phyloP scores from a whole-genome alignment of 2,113 vertebrate species.

The Castor canadensis region DNA sequence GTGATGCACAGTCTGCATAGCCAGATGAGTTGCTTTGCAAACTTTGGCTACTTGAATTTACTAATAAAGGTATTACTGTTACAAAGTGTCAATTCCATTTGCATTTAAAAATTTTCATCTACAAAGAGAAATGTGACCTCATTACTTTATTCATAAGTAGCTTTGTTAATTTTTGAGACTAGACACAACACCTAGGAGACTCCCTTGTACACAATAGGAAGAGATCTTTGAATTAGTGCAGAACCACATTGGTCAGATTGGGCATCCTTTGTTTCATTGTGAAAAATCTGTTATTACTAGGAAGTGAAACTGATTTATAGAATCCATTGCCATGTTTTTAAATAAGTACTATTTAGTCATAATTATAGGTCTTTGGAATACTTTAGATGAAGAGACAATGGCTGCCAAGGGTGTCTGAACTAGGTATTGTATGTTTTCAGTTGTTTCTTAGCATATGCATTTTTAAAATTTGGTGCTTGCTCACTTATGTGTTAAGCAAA shows the following conservation, averaged over 20 bases:
- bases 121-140: not conserved
- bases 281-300: not conserved
- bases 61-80: not conserved
- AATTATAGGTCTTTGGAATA: conserved; percentile 7
- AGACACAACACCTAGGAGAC: not conserved
- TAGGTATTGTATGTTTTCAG: not conserved
- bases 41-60: conserved; percentile 14
- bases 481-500: not conserved
- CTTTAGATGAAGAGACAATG: not conserved
- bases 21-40: not conserved
- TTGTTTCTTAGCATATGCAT: not conserved
- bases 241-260: conserved; percentile 7
- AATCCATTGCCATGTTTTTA: conserved; percentile 24
- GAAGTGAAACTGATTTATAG: conserved; percentile 10
- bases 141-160: not conserved
- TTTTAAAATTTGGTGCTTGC: conserved; percentile 28
- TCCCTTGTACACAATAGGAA: not conserved
- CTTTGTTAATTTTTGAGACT: not conserved
- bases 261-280: not conserved
- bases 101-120: conserved; percentile 8
- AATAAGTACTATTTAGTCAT: not conserved
- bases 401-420: not conserved
- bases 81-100: conserved; percentile 7
- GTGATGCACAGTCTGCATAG: not conserved
- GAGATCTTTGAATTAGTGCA: not conserved